Conservation (phyloP, 2,888 invertebrate species). For the Deilephila elpenor region DNA sequence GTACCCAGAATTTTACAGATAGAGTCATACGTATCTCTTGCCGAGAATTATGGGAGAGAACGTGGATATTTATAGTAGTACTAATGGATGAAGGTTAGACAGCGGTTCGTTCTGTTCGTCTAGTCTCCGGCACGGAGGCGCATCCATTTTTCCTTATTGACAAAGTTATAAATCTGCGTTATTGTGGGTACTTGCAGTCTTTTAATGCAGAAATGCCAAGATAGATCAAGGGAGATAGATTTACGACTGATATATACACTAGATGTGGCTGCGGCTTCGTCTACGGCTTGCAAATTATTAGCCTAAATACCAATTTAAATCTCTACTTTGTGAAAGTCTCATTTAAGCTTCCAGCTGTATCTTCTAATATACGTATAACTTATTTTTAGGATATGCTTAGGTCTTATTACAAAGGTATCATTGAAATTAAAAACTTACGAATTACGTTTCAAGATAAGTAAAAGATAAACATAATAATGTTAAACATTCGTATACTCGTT, state of each 20-base stretch:
- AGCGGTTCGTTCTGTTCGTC: conserved; percentile 41
- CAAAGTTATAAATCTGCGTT: conserved; percentile 48
- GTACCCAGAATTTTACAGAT: conserved; percentile 41
- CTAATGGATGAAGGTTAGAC: conserved; percentile 51
- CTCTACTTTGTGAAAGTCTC: too few species aligned
- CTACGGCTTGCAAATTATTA: too few species aligned
- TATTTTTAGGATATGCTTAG: too few species aligned
- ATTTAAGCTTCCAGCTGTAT: too few species aligned
- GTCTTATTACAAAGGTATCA: too few species aligned
- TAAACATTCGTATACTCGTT: too few species aligned
- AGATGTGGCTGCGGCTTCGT: too few species aligned
- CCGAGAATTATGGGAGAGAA: conserved; percentile 59
- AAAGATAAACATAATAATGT: too few species aligned
- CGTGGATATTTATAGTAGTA: conserved; percentile 59
- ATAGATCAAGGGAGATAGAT: background rate
- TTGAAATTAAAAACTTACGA: too few species aligned
- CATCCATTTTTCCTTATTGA: conserved; percentile 47
- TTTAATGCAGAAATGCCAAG: background rate
- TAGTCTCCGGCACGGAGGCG: conserved; percentile 32
- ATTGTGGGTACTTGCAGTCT: conserved; percentile 1
- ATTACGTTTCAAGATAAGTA: too few species aligned
- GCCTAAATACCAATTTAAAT: too few species aligned
- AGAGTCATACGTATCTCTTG: conserved; percentile 63
- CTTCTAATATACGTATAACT: too few species aligned
- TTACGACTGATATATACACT: background rate